A percentile compares a stretch with the other conserved stretches of the same genome.
Conservation (phyloP, 2,797 vertebrate species). For the Jordanella pulchra region DNA sequence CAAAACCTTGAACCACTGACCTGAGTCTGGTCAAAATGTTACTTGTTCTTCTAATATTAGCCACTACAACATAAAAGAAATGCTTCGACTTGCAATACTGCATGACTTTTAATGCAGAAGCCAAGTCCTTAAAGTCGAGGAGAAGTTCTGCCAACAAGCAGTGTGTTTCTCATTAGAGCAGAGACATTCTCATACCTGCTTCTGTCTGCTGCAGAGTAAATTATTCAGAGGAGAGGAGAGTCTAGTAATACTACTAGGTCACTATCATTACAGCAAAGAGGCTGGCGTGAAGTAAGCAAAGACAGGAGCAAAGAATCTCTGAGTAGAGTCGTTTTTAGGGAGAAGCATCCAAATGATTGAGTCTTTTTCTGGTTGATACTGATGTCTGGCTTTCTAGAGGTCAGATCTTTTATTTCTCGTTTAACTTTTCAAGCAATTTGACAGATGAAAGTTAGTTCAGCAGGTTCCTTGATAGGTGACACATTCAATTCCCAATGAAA, state of each 20-base stretch:
- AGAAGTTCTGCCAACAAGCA: not conserved
- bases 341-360: not conserved
- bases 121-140: not conserved
- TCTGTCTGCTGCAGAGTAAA: slow-evolving; percentile 48
- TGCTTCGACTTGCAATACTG: not conserved
- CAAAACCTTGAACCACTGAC: not conserved
- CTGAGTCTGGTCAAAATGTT: not conserved
- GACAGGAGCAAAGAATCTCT: slow-evolving; percentile 2
- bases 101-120: not conserved
- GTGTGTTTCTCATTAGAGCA: slow-evolving; percentile 5
- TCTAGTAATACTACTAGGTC: slow-evolving; percentile 44
- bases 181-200: slow-evolving; percentile 11
- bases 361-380: not conserved
- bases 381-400: not conserved
- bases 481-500: not conserved
- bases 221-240: slow-evolving; percentile 52
- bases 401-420: not conserved
- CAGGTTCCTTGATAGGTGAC: not conserved
- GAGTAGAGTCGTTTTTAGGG: slow-evolving; percentile 11
- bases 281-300: slow-evolving; percentile 23
- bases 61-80: not conserved
- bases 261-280: slow-evolving; percentile 24
- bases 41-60: not conserved
- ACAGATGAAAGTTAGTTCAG: not conserved
- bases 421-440: not conserved